Evolutionary conservation across 2,113 vertebrate species (phyloP).

Genomic region (Zosterops borbonicus): DNA sequence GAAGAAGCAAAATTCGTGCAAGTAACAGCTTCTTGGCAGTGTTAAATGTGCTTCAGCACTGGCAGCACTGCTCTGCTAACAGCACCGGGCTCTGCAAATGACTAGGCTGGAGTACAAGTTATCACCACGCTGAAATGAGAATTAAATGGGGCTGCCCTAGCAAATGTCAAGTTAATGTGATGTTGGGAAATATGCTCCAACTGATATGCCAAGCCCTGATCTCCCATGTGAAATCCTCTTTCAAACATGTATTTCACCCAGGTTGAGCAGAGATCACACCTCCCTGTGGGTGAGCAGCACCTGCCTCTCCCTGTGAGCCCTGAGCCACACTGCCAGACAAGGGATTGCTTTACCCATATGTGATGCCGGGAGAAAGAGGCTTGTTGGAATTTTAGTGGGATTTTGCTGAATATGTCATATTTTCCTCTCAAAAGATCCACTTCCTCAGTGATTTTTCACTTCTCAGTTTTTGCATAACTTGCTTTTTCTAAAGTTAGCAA

Average conservation of each 20-base stretch:
- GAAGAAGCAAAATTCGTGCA: not conserved
- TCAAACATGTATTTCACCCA: not conserved
- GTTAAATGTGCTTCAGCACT: not conserved
- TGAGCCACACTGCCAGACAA: rapidly evolving
- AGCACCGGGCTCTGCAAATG: not conserved
- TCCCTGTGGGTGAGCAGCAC: not conserved
- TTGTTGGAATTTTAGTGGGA: not conserved
- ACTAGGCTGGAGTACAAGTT: rapidly evolving
- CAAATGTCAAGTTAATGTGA: not conserved
- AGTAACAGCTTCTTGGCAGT: not conserved
- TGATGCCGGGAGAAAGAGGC: not conserved
- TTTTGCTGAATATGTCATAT: not conserved
- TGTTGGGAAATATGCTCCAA: not conserved
- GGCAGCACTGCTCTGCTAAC: not conserved
- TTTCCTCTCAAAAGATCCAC: not conserved
- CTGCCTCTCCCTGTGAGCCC: not conserved
- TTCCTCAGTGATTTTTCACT: constrained; percentile 17
- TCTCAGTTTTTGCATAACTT: not conserved
- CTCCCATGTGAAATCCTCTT: not conserved
- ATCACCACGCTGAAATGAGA: not conserved
- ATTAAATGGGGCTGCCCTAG: not conserved
- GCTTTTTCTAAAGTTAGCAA: not conserved
- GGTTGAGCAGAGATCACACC: not conserved
- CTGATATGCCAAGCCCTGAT: not conserved
- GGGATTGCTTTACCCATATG: rapidly evolving